These are phyloP conservation scores for Ferdinandea cuprea DNA, from an alignment of 2,888 invertebrate species.

Conservation along the genomic window DNA sequence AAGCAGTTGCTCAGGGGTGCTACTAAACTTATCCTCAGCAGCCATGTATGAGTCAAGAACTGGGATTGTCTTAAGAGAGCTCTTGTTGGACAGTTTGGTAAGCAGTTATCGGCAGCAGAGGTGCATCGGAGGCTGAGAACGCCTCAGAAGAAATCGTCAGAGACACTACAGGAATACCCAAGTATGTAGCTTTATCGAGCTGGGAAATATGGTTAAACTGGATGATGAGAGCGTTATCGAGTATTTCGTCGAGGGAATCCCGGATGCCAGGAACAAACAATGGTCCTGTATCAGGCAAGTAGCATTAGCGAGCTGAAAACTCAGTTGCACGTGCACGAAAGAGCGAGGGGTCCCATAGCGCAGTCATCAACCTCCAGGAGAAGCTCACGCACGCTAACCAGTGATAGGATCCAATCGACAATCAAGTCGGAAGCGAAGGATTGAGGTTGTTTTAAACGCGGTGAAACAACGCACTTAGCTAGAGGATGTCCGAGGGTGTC, in stretches of 20 bases:
- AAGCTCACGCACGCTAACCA: not conserved
- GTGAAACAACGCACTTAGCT: too few species aligned
- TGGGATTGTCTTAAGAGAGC: conserved; percentile 1
- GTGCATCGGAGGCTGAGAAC: conserved; percentile 31
- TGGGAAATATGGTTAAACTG: too few species aligned
- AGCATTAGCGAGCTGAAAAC: not conserved
- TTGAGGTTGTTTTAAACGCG: too few species aligned
- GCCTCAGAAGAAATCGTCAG: too few species aligned
- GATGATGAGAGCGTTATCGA: conserved; percentile 41
- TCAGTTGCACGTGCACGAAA: too few species aligned
- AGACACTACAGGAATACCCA: too few species aligned
- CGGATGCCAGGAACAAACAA: conserved; percentile 47
- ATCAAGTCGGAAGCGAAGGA: too few species aligned
- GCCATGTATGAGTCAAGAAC: conserved; percentile 9
- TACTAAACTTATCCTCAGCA: conserved; percentile 53
- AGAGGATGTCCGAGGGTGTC: too few species aligned
- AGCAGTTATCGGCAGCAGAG: conserved; percentile 37
- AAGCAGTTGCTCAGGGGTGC: conserved; percentile 55
- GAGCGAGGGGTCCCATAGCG: not conserved
- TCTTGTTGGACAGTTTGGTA: conserved; percentile 41
- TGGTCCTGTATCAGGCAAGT: conserved; percentile 41
- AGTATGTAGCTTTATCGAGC: too few species aligned
- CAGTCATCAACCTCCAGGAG: not conserved
- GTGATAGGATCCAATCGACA: too few species aligned
- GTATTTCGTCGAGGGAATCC: conserved; percentile 57